Conservation (phyloP, 2,888 invertebrate species). For the Aelia acuminata region DNA sequence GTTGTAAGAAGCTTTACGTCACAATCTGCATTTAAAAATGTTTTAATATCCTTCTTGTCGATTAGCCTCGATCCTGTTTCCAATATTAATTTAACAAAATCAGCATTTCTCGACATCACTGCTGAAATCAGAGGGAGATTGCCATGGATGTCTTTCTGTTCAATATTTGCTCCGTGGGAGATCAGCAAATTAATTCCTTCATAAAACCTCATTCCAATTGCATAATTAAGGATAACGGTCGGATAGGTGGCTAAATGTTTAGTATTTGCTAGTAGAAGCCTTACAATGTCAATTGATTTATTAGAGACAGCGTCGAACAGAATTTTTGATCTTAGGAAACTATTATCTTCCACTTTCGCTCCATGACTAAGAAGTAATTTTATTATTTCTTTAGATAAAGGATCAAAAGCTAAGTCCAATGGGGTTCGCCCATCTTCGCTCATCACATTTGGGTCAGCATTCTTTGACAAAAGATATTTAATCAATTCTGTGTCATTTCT, state of each 20-base stretch:
- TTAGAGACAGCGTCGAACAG: not conserved
- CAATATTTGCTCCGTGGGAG: not conserved
- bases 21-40: not conserved
- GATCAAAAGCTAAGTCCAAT: not conserved
- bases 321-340: not conserved
- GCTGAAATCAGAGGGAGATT: not conserved
- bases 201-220: not conserved
- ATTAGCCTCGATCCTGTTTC: not conserved
- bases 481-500: not conserved
- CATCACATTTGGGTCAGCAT: not conserved
- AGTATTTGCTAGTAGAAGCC: not conserved
- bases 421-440: not conserved
- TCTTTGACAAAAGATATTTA: not conserved
- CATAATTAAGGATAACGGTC: not conserved
- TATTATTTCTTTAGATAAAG: not conserved
- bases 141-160: not conserved
- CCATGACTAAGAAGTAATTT: not conserved
- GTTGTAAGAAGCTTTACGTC: not conserved
- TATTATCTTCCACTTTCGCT: not conserved
- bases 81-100: not conserved
- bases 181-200: not conserved
- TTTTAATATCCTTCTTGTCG: not conserved
- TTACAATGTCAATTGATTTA: not conserved
- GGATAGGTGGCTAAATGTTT: not conserved
- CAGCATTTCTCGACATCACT: not conserved